Percentiles rank a stretch among this genome's conserved stretches.
Evolutionary conservation across 2,113 vertebrate species (phyloP).

Genomic region (Turnix velox): DNA sequence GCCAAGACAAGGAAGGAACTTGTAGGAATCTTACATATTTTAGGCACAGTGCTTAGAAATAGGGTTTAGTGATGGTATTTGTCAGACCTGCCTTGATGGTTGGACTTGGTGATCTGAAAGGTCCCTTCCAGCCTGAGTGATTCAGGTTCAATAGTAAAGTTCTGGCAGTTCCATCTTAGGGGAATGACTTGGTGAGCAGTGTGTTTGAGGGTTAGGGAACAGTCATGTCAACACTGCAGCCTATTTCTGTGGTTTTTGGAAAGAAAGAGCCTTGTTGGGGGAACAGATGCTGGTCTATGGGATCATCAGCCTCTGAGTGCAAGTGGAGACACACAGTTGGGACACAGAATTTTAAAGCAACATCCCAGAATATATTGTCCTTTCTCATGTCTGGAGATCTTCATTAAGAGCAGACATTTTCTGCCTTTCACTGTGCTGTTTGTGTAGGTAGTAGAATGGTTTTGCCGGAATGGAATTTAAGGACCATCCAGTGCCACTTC

Average conservation of each 20-base stretch:
- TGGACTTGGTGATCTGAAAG: too few species aligned
- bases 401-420: not conserved
- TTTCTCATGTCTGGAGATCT: not conserved
- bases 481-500: not conserved
- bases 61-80: too few species aligned
- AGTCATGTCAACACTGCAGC: not conserved
- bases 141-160: not conserved
- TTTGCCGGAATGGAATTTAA: not conserved
- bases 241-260: not conserved
- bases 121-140: too few species aligned
- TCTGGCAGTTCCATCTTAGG: not conserved
- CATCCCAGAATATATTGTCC: not conserved
- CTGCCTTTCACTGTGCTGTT: not conserved
- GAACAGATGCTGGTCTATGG: too few species aligned
- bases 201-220: not conserved
- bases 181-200: not conserved
- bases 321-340: rapidly evolving
- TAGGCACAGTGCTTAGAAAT: too few species aligned
- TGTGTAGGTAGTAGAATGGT: not conserved
- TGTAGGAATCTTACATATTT: not conserved
- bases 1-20: not conserved
- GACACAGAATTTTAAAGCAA: not conserved
- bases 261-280: not conserved
- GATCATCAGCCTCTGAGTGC: not conserved
- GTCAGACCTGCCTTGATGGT: too few species aligned